phyloP scores from a whole-genome alignment of 1,140 invertebrate species.

The Zeugodacus cucurbitae region DNA sequence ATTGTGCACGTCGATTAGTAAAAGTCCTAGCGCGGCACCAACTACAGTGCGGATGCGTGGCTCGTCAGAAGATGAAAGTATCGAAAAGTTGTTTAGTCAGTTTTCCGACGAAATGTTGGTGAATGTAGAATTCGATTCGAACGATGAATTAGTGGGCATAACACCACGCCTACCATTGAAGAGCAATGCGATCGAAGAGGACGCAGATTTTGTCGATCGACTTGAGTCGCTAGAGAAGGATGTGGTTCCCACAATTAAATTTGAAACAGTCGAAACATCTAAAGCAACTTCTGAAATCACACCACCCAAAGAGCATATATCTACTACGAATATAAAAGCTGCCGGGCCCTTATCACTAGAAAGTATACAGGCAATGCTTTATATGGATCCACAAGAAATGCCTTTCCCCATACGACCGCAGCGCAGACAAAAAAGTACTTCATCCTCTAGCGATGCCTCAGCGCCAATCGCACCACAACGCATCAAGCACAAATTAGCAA shows the following conservation, averaged over 20 bases:
- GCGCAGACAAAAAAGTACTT: slow-evolving; percentile 57
- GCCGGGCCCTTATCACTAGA: not conserved
- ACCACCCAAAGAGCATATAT: not conserved
- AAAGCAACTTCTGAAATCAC: not conserved
- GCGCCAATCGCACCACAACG: slow-evolving; percentile 55
- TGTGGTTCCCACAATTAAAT: not conserved
- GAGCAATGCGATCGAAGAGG: slow-evolving; percentile 24
- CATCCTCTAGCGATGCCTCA: slow-evolving; percentile 56
- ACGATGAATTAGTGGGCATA: slow-evolving; percentile 59
- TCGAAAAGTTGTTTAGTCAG: slow-evolving; percentile 59
- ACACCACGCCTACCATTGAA: slow-evolving; percentile 45
- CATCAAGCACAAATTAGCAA: slow-evolving; percentile 56
- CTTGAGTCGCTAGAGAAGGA: slow-evolving; percentile 41
- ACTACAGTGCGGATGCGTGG: slow-evolving; percentile 57
- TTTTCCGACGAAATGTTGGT: slow-evolving; percentile 62
- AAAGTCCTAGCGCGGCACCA: slow-evolving; percentile 60
- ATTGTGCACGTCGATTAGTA: slow-evolving; percentile 59
- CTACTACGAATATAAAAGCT: slow-evolving; percentile 47
- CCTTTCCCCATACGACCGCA: slow-evolving; percentile 56
- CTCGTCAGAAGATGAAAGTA: slow-evolving; percentile 62
- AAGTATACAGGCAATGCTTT: not conserved
- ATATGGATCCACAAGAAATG: not conserved
- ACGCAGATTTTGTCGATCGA: slow-evolving; percentile 54
- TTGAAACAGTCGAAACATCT: not conserved
- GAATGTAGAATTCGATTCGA: slow-evolving; percentile 62